These are phyloP conservation scores for Brachionus plicatilis DNA, from an alignment of 1,140 invertebrate species.

Conservation along the genomic window DNA sequence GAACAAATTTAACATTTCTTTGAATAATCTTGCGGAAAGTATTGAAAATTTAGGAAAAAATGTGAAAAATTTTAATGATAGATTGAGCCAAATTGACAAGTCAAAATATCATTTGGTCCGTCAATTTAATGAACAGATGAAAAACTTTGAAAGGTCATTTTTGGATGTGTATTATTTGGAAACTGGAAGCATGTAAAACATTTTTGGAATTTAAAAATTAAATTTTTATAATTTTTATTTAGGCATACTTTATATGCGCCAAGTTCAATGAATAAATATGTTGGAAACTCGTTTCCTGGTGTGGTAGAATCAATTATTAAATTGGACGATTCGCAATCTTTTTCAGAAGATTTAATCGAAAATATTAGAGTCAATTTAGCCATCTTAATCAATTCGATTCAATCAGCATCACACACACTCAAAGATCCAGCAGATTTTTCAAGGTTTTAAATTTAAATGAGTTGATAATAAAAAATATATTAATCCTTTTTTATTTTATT, in stretches of 20 bases:
- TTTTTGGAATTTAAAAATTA: not conserved
- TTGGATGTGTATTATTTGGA: not conserved
- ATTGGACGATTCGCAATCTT: not conserved
- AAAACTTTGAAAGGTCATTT: conserved; percentile 24
- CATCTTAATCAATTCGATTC: conserved; percentile 18
- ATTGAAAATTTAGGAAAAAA: not conserved
- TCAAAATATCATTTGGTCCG: not conserved
- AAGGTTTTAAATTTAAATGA: not conserved
- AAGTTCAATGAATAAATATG: conserved; percentile 24
- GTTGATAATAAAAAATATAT: not conserved
- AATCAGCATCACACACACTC: conserved; percentile 1
- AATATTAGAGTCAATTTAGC: not conserved
- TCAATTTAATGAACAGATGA: conserved; percentile 26
- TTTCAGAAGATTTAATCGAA: not conserved
- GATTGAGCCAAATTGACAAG: not conserved
- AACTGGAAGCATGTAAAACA: not conserved
- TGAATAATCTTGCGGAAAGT: not conserved
- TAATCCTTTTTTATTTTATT: too few relatives aligned
- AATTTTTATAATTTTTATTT: not conserved
- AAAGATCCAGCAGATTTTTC: conserved; percentile 37
- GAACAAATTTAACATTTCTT: not conserved
- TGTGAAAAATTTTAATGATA: not conserved
- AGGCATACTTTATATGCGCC: conserved; percentile 36
- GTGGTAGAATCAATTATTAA: not conserved
- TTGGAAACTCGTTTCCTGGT: conserved; percentile 22